Evolutionary conservation across 2,888 invertebrate species (phyloP), one percentile per base, ranked within the genome.

Genomic region (Torymus auratus): DNA sequence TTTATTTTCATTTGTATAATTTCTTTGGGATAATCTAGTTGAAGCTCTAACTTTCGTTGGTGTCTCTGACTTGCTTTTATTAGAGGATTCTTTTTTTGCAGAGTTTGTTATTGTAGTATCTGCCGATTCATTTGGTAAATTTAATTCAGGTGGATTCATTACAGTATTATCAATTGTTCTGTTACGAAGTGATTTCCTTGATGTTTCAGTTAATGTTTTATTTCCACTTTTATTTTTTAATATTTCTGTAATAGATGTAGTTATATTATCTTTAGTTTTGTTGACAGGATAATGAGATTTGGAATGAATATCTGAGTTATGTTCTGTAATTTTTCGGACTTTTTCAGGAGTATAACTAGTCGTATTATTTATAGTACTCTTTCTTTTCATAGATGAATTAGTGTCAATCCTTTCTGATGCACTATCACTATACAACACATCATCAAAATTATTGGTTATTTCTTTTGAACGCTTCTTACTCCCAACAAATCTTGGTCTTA

Each of bases 371-470:
- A 28, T 28, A 3, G 20, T 53, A 61, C 23, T 52, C 3, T 55
- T 60, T 61, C 68, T 20, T 60, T 68, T 69, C 0, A 17, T 17
- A 23, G 73, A 58, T 2, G 41, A 14, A 53, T 4, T 41, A 12
- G 17, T 15, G 23, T 52, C 50, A n/a, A 58, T 10, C 3, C 70
- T 69, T 75, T 69, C 74, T n/a, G 55, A 58, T 62, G 41, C 61
- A 72, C 28, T 70, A 14, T 68, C 60, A 20, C 50, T 71, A 14
- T 65, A 5, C 7, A 76, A 76, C 61, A 71, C 20, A 58, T 84
- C 71, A 1, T 79, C 72, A 71, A 85, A 85, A 0, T 68, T 14
- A 69, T 80, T 85, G 2, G n/a, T 56, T 7, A 23, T 69, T 1
- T n/a, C 14, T 7, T 17, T n/a, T 50, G n/a, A 23, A 14, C 2